Evolutionary conservation across 1,140 invertebrate species (phyloP), one percentile per base, ranked within the genome.

Genomic region (Bombus turneri): DNA sequence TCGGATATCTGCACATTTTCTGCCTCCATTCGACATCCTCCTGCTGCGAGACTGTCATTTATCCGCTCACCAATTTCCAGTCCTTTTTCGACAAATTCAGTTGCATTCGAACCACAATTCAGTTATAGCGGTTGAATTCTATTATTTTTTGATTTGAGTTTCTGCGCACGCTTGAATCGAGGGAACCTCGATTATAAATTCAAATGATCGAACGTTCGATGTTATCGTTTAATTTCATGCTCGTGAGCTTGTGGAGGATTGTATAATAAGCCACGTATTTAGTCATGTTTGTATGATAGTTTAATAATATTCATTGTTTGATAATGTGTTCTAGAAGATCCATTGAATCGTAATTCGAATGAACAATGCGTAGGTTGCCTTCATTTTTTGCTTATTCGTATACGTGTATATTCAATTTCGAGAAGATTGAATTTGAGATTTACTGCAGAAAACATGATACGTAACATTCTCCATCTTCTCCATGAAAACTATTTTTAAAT

Each of bases 1-100:
- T 82, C 83, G 43, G 87, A 84, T 88, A 74, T 88, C 85, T 85
- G 78, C 83, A 73, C 83, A 81, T 88, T 88, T 88, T n/a, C 87
- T 57, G 64, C 77, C 69, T 81, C 62, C 57, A 8, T 41, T 59
- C 47, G 53, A 37, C 28, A 31, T 74, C 31, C 75, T 22, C 34
- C 31, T n/a, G 39, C 37, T 34, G 31, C 13, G 5, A 31, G 0
- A 66, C 59, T 31, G 64, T 34, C 64, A n/a, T 66, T 66, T 34
- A 34, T 66, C 31, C n/a, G 1, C 15, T 66, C 31, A 5, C 59
- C 12, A n/a, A 66, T 66, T 66, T 66, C 31, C 15, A 3, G 6
- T 34, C 3, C 37, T 22, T 59, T 41, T n/a, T 15, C 3, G 1
- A 6, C 28, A 41, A 64, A 22, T n/a, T 62, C 25, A 39, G 47